These are phyloP conservation scores for Microcebus murinus DNA, from an alignment of 2,113 vertebrate genomes.

Conservation along the genomic window DNA sequence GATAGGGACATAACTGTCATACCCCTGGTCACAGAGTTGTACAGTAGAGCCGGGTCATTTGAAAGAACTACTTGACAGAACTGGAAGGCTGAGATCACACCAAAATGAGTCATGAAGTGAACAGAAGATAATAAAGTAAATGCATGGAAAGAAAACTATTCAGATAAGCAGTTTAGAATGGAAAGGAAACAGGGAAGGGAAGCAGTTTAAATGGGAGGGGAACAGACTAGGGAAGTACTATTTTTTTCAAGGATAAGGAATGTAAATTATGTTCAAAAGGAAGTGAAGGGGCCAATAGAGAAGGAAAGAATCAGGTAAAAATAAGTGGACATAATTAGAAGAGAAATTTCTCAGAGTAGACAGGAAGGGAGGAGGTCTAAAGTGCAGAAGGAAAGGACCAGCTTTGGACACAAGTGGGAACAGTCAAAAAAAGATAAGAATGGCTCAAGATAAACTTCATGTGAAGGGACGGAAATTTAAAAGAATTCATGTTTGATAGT, in stretches of 20 bases:
- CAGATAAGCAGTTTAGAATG: conserved; percentile 47
- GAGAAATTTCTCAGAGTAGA: conserved; percentile 20
- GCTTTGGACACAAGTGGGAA: background rate
- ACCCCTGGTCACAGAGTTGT: background rate
- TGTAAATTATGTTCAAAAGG: conserved; percentile 58
- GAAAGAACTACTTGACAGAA: conserved; percentile 18
- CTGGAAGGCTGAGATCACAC: background rate
- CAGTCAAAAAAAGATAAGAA: background rate
- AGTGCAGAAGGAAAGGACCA: background rate
- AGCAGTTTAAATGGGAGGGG: background rate
- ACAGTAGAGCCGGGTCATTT: background rate
- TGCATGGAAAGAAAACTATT: conserved; percentile 20
- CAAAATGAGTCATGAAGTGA: background rate
- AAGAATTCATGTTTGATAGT: background rate
- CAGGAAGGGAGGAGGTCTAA: conserved; percentile 56
- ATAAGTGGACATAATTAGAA: background rate
- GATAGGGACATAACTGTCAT: background rate
- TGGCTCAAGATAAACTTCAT: background rate
- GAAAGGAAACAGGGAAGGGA: background rate
- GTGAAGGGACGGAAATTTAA: background rate
- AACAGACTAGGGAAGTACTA: background rate
- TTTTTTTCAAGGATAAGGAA: conserved; percentile 54
- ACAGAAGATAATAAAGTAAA: conserved; percentile 3
- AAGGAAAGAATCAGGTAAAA: background rate
- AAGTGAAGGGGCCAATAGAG: conserved; percentile 16